A percentile compares a stretch with the other conserved stretches of the same genome.
phyloP scores from a whole-genome alignment of 2,888 invertebrate species.

The Laspeyria flexula region DNA sequence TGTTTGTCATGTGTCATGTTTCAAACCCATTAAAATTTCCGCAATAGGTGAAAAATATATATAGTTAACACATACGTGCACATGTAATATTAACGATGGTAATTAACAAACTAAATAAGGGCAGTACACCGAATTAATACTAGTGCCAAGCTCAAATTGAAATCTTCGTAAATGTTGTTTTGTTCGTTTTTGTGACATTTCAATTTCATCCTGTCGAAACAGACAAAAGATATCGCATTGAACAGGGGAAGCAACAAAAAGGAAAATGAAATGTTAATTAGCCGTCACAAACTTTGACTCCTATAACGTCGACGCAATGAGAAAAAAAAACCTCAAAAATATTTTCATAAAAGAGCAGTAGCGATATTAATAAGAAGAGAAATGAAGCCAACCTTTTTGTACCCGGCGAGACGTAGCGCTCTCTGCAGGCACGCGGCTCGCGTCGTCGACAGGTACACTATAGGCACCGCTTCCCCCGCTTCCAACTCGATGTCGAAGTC shows the following conservation, averaged over 20 bases:
- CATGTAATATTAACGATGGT: constrained; percentile 27
- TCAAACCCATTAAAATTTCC: no score
- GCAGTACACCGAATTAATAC: constrained; percentile 28
- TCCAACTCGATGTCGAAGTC: constrained; percentile 81
- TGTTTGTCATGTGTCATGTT: no score
- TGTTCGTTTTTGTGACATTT: constrained; percentile 45
- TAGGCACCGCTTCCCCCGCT: constrained; percentile 71
- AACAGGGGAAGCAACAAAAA: constrained; percentile 14
- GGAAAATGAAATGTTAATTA: constrained; percentile 56
- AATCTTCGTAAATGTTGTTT: constrained; percentile 40
- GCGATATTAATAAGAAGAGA: constrained; percentile 40
- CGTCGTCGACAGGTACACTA: constrained; percentile 81
- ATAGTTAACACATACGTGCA: constrained; percentile 12
- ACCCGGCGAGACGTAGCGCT: constrained; percentile 84
- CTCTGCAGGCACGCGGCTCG: constrained; percentile 84
- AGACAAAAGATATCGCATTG: constrained; percentile 36
- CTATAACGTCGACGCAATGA: constrained; percentile 37
- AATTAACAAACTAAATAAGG: constrained; percentile 46
- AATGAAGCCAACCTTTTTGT: constrained; percentile 80
- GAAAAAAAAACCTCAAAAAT: constrained; percentile 34
- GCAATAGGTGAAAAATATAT: no score
- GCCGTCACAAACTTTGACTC: constrained; percentile 53
- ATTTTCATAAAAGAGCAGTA: constrained; percentile 39
- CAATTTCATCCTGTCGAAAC: constrained; percentile 48
- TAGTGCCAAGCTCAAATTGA: constrained; percentile 42